Evolutionary conservation across 2,888 invertebrate genomes (phyloP).

Genomic region (Diplolepis rosae): DNA sequence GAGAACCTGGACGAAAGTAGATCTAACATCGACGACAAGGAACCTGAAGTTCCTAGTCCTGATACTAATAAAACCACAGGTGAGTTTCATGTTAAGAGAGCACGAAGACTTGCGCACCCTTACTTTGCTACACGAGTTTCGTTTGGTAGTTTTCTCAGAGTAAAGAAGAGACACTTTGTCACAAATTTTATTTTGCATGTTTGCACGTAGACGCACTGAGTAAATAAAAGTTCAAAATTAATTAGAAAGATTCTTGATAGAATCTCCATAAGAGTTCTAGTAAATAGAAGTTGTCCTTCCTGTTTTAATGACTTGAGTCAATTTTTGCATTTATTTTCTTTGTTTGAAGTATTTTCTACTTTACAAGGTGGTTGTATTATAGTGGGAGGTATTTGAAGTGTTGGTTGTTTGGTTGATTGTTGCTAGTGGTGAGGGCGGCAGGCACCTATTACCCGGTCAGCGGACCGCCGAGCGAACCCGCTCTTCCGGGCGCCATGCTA

Average conservation of each 20-base stretch:
- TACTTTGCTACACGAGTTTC: slow-evolving; percentile 37
- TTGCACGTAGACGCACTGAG: slow-evolving; percentile 63
- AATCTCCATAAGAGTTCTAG: neutral
- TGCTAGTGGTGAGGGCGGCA: slow-evolving; percentile 93
- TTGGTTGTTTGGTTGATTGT: slow-evolving; percentile 75
- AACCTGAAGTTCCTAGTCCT: slow-evolving; percentile 61
- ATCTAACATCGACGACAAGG: slow-evolving; percentile 64
- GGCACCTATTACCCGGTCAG: slow-evolving; percentile 94
- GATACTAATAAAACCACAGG: slow-evolving; percentile 70
- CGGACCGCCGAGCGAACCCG: slow-evolving; percentile 79
- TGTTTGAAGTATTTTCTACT: slow-evolving; percentile 39
- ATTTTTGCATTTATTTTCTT: slow-evolving; percentile 26
- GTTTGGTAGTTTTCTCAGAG: slow-evolving; percentile 20
- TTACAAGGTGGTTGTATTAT: slow-evolving; percentile 56
- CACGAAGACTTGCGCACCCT: slow-evolving; percentile 51
- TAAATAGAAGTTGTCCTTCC: neutral
- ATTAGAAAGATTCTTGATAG: no score
- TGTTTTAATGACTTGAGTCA: slow-evolving; percentile 31
- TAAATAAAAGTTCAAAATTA: slow-evolving; percentile 32
- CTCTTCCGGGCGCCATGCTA: slow-evolving; percentile 75
- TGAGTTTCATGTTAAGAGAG: slow-evolving; percentile 56
- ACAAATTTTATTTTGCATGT: slow-evolving; percentile 47
- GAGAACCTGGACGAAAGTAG: slow-evolving; percentile 58
- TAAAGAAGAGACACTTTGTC: slow-evolving; percentile 33
- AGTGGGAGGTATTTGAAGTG: slow-evolving; percentile 73